Percentiles rank a stretch among this genome's conserved stretches.
Evolutionary conservation across 2,888 invertebrate genomes (phyloP).

Genomic region (Drosophila prostipennis): DNA sequence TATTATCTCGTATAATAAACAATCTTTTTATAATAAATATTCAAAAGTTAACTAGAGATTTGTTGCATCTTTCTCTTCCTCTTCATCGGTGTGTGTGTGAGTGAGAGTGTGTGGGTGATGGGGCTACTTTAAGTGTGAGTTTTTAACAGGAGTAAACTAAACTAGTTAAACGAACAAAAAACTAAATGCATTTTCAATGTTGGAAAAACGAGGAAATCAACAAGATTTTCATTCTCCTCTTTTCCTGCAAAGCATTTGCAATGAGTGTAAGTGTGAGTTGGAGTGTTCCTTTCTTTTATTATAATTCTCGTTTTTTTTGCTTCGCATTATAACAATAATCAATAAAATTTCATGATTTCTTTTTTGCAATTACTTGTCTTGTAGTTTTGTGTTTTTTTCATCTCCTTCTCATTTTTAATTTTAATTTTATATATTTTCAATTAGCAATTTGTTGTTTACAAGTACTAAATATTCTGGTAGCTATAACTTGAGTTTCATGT

Average conservation of each 20-base stretch:
- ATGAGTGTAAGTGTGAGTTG: conserved; percentile 16
- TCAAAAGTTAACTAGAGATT: conserved; percentile 72
- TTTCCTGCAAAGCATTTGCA: conserved; percentile 48
- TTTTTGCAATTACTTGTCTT: conserved; percentile 68
- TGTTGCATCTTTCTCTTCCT: conserved; percentile 21
- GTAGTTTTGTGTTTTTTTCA: conserved; percentile 16
- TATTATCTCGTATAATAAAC: conserved; percentile 57
- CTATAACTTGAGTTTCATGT: conserved; percentile 27
- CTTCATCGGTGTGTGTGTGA: conserved; percentile 15
- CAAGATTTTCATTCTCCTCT: conserved; percentile 35
- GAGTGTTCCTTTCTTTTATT: conserved; percentile 30
- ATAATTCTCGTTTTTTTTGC: conserved; percentile 55
- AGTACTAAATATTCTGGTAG: conserved; percentile 31
- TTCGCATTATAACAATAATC: conserved; percentile 82
- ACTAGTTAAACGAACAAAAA: conserved; percentile 37
- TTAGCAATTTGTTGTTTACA: conserved; percentile 50
- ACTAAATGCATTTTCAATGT: conserved; percentile 62
- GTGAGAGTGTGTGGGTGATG: conserved; percentile 17
- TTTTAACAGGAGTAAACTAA: conserved; percentile 48
- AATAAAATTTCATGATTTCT: conserved; percentile 70
- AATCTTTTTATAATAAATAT: conserved; percentile 61
- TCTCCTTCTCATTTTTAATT: neutral
- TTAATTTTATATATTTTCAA: conserved; percentile 34
- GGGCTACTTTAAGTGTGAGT: conserved; percentile 37
- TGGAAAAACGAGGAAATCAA: conserved; percentile 25